Evolutionary conservation across 30 jellyfish, hydroid and myxozoan species (phyloP).

Genomic region (Cassiopea xamachana): DNA sequence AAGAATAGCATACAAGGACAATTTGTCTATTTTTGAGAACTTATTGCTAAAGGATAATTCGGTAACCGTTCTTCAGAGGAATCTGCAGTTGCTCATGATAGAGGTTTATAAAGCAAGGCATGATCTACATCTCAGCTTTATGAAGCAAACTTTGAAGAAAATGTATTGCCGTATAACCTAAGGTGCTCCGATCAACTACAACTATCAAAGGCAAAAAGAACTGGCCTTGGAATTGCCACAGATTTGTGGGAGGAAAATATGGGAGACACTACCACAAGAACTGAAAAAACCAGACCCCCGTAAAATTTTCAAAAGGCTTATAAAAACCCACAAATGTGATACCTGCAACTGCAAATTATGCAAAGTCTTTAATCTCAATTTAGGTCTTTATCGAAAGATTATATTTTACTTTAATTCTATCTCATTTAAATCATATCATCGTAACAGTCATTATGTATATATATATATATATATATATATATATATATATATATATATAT

Average conservation of each 20-base stretch:
- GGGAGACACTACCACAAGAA: not conserved
- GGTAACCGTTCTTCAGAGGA: constrained; percentile 11
- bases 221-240: constrained; percentile 6
- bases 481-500: too few relatives aligned
- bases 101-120: not conserved
- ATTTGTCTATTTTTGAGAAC: not conserved
- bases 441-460: too few relatives aligned
- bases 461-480: too few relatives aligned
- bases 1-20: constrained; percentile 1
- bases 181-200: constrained; percentile 9
- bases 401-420: too few relatives aligned
- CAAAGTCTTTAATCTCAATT: too few relatives aligned
- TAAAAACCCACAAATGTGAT: too few relatives aligned
- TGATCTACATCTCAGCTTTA: not conserved
- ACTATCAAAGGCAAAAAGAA: not conserved
- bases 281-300: not conserved
- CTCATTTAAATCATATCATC: too few relatives aligned
- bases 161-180: not conserved
- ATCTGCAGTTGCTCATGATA: not conserved
- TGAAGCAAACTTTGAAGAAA: constrained; percentile 21
- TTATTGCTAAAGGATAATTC: not conserved
- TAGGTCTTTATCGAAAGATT: too few relatives aligned
- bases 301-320: too few relatives aligned
- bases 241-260: not conserved
- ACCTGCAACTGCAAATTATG: too few relatives aligned